A percentile compares a stretch with the other conserved stretches of the same genome.
Evolutionary conservation across 2,113 vertebrate genomes (phyloP).

Genomic region (Leucoraja erinaceus): DNA sequence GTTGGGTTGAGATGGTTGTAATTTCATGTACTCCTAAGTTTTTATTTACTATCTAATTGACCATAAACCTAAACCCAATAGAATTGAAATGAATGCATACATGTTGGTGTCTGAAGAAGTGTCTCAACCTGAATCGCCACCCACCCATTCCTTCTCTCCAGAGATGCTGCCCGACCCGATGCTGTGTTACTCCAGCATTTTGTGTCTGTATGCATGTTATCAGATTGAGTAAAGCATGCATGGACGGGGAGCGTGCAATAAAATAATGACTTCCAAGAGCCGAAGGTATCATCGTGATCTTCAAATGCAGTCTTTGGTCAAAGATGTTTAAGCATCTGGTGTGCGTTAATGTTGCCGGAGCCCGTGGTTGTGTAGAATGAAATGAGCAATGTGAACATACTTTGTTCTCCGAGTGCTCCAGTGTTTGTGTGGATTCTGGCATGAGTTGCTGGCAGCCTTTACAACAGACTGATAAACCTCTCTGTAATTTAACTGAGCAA

Average conservation of each 20-base stretch:
- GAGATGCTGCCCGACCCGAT: too few species aligned
- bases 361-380: slow-evolving; percentile 27
- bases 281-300: background rate
- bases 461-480: background rate
- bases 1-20: too few species aligned
- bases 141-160: too few species aligned
- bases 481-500: background rate
- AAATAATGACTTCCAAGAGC: slow-evolving; percentile 24
- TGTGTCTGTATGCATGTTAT: background rate
- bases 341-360: background rate
- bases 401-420: background rate
- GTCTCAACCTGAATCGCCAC: too few species aligned
- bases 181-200: too few species aligned
- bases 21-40: background rate
- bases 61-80: background rate
- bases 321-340: slow-evolving; percentile 11
- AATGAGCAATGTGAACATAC: slow-evolving; percentile 18
- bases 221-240: background rate
- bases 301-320: background rate
- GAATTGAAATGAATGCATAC: background rate
- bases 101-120: too few species aligned
- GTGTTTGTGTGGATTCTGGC: background rate
- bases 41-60: slow-evolving; percentile 15
- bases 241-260: background rate
- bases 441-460: background rate